Base-by-base conservation (phyloP, 1,140 invertebrate genomes). In the Ganaspis sp. region DNA sequence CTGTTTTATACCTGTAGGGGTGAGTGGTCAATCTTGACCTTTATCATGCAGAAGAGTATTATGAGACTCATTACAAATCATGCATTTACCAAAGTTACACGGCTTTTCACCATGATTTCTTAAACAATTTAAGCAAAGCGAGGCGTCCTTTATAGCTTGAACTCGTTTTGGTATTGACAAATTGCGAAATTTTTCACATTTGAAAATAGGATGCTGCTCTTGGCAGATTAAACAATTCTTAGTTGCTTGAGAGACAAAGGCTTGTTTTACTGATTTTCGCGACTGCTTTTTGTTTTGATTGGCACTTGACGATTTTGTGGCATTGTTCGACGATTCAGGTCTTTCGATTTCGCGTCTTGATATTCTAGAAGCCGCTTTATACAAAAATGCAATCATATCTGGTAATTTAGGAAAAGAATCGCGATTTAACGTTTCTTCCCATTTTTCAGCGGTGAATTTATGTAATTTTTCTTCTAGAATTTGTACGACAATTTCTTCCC, bases 391-490 rank as follows among this genome's bases (percentile, higher is more conserved):
- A 9, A 40, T 40, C 38, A 40, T 40, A 1, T 40, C 38, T 6
- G 4, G 4, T 40, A 40, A 40, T 4, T 4, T 40, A 40, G 38
- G 38, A 40, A 40, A 40, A 11, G 38, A 40, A 40, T 19, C 19
- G 58, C 23, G 9, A n/a, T 21, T 21, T 19, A 79, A 29, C 6
- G 71, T 58, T 76, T 74, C 78, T 12, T 76, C 74, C 78, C 78
- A 79, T 58, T 76, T 79, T 58, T 74, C 42, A 4, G 4, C 12
- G 0, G 74, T 76, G 11, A 19, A n/a, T 71, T 54, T 42, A 29
- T 70, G 64, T 11, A 79, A 15, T 53, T 79, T 76, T 34, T 74
- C 72, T 29, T 75, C 74, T 3, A 81, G 1, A 38, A 75, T 42
- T 21, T 74, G 71, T 6, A 74, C 72, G 6, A 79, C 11, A 1